Conservation (phyloP, 2,888 invertebrate genomes). For the Mythimna ferrago region DNA sequence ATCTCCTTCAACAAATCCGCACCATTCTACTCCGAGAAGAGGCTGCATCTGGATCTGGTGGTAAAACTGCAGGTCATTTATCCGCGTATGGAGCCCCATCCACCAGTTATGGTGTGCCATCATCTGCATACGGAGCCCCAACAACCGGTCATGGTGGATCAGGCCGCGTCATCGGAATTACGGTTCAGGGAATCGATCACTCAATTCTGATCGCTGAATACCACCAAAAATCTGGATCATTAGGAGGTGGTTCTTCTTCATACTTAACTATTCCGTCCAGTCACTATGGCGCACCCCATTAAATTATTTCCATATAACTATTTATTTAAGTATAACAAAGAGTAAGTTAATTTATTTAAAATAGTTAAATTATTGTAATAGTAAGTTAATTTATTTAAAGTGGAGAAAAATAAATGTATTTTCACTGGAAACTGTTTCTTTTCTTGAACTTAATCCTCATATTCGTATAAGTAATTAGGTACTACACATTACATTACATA, state of each 20-base stretch:
- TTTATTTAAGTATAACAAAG: neutral
- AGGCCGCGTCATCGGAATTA: slow-evolving; percentile 13
- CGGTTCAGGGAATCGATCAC: slow-evolving; percentile 2
- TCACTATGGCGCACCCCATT: neutral
- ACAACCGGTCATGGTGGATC: neutral
- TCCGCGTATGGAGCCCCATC: neutral
- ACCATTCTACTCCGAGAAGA: slow-evolving; percentile 21
- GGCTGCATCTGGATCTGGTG: neutral
- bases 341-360: too few species aligned
- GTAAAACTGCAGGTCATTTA: neutral
- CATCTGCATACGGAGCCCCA: slow-evolving; percentile 8
- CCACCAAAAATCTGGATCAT: neutral
- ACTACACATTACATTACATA: too few species aligned
- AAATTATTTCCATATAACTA: neutral
- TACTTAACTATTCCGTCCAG: neutral
- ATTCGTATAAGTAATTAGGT: too few species aligned
- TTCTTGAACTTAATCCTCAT: neutral
- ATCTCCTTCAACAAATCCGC: slow-evolving; percentile 28
- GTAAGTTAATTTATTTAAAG: slow-evolving; percentile 19
- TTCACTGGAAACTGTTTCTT: slow-evolving; percentile 12
- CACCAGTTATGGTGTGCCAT: neutral
- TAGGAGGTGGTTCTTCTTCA: too few species aligned
- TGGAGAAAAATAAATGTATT: slow-evolving; percentile 18
- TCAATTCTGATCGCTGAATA: slow-evolving; percentile 20
- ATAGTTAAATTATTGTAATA: slow-evolving; percentile 3